phyloP scores from a whole-genome alignment of 2,888 invertebrate species.

The Synergus umbraculus region DNA sequence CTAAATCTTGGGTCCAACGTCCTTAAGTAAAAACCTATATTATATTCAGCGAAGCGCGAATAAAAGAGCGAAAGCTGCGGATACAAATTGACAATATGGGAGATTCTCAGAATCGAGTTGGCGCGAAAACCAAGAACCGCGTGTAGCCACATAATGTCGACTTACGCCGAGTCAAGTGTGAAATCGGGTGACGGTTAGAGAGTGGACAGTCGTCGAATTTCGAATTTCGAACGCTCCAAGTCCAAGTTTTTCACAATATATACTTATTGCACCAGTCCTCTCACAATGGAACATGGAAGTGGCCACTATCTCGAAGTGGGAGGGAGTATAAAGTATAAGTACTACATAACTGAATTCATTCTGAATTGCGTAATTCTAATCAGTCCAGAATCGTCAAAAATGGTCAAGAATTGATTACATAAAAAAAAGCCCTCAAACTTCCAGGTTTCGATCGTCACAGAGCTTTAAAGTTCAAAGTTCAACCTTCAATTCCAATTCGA shows the following conservation, averaged over 20 bases:
- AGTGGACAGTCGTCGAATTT: neutral
- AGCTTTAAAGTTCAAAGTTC: neutral
- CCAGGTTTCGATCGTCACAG: neutral
- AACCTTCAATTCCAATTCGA: neutral
- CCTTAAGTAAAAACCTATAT: no score
- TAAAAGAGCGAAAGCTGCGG: no score
- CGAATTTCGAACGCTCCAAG: neutral
- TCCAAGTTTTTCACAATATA: neutral
- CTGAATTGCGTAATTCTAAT: neutral
- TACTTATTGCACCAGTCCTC: neutral
- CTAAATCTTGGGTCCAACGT: no score
- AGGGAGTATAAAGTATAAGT: neutral
- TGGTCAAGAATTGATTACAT: neutral
- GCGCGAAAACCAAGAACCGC: constrained; percentile 23
- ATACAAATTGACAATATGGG: no score
- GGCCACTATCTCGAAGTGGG: neutral
- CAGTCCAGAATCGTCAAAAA: neutral
- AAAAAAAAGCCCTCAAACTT: neutral
- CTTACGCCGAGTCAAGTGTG: neutral
- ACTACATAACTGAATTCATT: neutral
- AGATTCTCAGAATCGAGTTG: neutral
- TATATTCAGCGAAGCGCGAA: no score
- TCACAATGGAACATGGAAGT: neutral
- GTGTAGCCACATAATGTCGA: neutral
- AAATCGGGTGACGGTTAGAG: neutral